Evolutionary conservation across 2,888 invertebrate species (phyloP), one percentile per base, ranked within the genome.

Genomic region (Drosophila limbata): DNA sequence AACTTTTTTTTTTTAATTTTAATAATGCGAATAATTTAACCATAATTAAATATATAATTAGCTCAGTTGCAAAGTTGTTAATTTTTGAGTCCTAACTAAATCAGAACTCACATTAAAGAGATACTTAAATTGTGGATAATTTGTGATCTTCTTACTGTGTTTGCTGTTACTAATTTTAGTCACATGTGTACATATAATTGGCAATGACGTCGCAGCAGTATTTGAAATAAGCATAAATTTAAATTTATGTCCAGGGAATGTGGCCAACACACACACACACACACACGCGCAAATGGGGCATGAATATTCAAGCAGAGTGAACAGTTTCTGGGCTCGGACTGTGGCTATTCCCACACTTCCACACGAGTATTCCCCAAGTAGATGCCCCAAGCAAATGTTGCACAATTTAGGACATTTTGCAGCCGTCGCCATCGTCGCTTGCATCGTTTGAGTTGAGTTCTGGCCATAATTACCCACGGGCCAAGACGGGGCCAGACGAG

Each of bases 321-420:
- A 37, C 60, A 68, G 53, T 66, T 48, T 50, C 64, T 71, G 69
- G 52, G 53, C 75, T 72, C 68, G 21, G 19, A 50, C 50, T 19
- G 4, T 50, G 50, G 35, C 35, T 35, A 21, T 50, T 13, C 9
- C 8, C 21, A 40, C 11, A 21, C 11, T 13, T 9, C 8, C 21
- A 40, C 11, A 21, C 11, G 48, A 11, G 11, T 33, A 50, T 17
- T 21, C 21, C 11, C 28, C 28, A 28, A 28, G 37, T 39, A 81
- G 69, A 72, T 62, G 81, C 77, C 69, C 28, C 63, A 81, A 78
- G 83, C 80, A 84, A 86, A 79, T 82, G 88, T 88, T 86, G 82
- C 84, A 88, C 85, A 84, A 84, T 89, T 88, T 78, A 82, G 88
- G 84, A 85, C 85, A 78, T 79, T 72, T 53, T 76, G 78, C 80